Evolutionary conservation across 2,797 vertebrate genomes (phyloP).

Genomic region (Sorex maritimensis): DNA sequence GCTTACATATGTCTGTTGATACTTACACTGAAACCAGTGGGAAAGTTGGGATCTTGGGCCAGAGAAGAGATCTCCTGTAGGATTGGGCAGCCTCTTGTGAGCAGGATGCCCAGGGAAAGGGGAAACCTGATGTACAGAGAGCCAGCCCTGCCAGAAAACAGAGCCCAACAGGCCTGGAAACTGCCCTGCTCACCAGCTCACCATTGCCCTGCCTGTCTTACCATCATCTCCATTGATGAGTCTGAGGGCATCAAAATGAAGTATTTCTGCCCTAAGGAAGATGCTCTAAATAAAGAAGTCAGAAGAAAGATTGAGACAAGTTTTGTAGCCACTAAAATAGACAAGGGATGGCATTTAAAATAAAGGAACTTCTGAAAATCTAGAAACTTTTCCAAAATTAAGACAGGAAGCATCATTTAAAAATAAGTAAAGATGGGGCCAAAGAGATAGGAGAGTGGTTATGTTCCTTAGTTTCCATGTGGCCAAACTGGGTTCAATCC

Average conservation of each 20-base stretch:
- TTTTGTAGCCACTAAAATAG: constrained; percentile 12
- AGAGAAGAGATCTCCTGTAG: neutral
- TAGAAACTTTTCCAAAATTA: constrained; percentile 15
- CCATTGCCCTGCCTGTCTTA: neutral
- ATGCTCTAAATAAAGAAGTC: neutral
- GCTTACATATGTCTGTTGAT: neutral
- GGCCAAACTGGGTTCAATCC: too few species aligned
- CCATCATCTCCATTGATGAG: neutral
- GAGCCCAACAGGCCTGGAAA: too few species aligned
- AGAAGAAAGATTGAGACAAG: neutral
- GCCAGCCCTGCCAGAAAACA: neutral
- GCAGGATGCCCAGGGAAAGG: neutral
- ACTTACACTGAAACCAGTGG: constrained; percentile 22
- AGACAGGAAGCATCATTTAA: neutral
- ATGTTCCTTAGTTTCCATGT: too few species aligned
- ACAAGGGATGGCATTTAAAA: constrained; percentile 7
- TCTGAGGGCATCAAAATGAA: constrained; percentile 13
- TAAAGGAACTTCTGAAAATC: neutral
- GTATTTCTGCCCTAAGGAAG: constrained; percentile 26
- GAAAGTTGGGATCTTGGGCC: neutral
- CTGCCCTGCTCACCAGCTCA: neutral
- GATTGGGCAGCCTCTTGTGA: neutral
- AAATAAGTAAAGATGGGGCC: neutral
- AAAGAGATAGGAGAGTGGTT: neutral
- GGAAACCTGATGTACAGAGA: neutral